These are phyloP conservation scores for Notarius quadriscutis DNA, from an alignment of 2,113 vertebrate species.

Conservation along the genomic window DNA sequence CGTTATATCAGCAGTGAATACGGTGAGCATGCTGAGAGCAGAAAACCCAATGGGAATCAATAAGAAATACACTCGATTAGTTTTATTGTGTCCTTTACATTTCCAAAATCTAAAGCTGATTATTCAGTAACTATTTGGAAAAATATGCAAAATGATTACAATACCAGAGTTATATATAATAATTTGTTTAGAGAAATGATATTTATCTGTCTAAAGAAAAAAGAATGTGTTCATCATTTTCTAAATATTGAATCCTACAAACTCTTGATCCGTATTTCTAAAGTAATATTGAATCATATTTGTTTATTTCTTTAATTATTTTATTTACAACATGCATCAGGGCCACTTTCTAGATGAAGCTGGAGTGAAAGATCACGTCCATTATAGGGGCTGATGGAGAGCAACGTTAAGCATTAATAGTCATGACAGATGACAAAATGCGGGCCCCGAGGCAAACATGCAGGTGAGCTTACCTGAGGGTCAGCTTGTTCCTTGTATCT, in stretches of 20 bases:
- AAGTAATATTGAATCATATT: neutral
- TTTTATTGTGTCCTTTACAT: neutral
- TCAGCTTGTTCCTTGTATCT: neutral
- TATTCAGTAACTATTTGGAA: neutral
- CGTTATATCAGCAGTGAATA: neutral
- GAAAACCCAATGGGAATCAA: neutral
- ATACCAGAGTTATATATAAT: neutral
- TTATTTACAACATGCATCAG: neutral
- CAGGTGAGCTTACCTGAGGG: constrained; percentile 71
- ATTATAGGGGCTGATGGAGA: constrained; percentile 48
- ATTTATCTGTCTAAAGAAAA: neutral
- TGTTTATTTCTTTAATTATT: neutral
- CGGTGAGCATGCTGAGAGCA: neutral
- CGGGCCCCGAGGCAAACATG: constrained; percentile 32
- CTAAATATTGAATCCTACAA: neutral
- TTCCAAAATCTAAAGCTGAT: neutral
- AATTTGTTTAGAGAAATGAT: neutral
- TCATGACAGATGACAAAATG: constrained; percentile 60
- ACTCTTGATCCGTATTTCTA: neutral
- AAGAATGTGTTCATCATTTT: neutral
- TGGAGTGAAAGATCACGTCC: constrained; percentile 3
- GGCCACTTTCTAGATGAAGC: neutral
- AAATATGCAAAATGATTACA: neutral
- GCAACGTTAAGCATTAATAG: constrained; percentile 69
- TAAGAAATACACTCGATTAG: neutral